These are phyloP conservation scores for Sakesphorus luctuosus DNA, from an alignment of 2,113 vertebrate species.

Conservation along the genomic window DNA sequence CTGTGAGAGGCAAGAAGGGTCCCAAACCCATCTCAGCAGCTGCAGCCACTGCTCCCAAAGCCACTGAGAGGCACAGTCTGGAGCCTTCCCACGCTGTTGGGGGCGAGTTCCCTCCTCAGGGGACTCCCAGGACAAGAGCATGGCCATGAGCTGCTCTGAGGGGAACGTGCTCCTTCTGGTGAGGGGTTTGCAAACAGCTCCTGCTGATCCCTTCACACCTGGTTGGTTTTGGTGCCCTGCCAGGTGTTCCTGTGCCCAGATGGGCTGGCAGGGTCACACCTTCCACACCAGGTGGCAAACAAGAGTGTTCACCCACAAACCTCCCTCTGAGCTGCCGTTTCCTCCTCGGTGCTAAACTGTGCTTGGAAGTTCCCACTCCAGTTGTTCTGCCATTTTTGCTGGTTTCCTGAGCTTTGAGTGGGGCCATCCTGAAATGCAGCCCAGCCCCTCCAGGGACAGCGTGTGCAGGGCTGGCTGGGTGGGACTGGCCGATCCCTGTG, in stretches of 20 bases:
- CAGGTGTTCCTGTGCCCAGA: not conserved
- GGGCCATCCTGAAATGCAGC: not conserved
- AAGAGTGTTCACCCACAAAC: not conserved
- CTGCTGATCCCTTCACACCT: not conserved
- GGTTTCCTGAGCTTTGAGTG: not conserved
- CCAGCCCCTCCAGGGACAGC: not conserved
- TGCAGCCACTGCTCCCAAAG: no score
- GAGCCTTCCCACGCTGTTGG: accelerated
- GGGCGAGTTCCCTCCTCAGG: not conserved
- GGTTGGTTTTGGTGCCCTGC: not conserved
- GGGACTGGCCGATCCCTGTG: accelerated
- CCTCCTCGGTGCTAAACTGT: not conserved
- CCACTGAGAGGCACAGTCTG: accelerated
- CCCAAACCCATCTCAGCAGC: not conserved
- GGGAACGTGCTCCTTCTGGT: not conserved
- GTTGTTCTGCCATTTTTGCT: not conserved
- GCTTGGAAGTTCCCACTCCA: not conserved
- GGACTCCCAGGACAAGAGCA: not conserved
- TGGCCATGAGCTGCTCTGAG: not conserved
- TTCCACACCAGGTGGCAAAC: not conserved
- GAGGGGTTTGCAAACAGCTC: not conserved
- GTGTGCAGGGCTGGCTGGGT: not conserved
- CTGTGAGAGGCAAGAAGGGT: not conserved
- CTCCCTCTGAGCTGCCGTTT: not conserved
- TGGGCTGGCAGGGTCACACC: not conserved